Evolutionary conservation across 2,113 vertebrate genomes (phyloP).

Genomic region (Girardinichthys multiradiatus): DNA sequence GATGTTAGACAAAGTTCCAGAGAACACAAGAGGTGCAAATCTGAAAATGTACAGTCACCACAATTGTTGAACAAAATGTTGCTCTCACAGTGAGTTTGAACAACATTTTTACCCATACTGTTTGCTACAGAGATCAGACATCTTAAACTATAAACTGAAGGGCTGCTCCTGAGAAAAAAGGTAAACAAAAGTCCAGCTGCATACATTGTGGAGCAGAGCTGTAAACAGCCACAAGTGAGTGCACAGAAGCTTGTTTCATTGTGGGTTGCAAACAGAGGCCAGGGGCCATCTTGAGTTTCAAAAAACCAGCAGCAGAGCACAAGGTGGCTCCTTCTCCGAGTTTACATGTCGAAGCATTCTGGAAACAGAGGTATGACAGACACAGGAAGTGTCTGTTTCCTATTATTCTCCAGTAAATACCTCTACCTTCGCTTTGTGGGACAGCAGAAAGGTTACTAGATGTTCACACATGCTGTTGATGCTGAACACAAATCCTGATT

Average conservation of each 20-base stretch:
- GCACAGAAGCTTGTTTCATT: constrained; percentile 8
- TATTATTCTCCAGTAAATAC: constrained; percentile 66
- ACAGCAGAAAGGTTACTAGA: constrained; percentile 27
- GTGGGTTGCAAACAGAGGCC: constrained; percentile 26
- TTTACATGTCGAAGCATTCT: constrained; percentile 22
- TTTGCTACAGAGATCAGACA: constrained; percentile 18
- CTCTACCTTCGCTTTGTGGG: constrained; percentile 54
- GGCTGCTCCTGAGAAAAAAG: constrained; percentile 3
- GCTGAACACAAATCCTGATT: neutral
- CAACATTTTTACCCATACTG: neutral
- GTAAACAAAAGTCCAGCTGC: constrained; percentile 60
- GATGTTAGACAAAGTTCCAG: neutral
- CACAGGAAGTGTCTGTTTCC: constrained; percentile 79
- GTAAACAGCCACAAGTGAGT: constrained; percentile 47
- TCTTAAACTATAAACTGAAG: constrained; percentile 11
- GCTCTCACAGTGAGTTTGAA: neutral
- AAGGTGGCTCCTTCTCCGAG: neutral
- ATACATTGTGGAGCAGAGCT: constrained; percentile 34
- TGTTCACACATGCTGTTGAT: constrained; percentile 42
- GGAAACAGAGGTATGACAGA: constrained; percentile 47
- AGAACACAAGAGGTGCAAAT: neutral
- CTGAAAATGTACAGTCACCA: neutral
- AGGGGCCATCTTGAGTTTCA: constrained; percentile 4
- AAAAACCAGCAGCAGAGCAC: constrained; percentile 2
- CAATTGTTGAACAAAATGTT: neutral